Evolutionary conservation across 2,888 invertebrate species (phyloP).

Genomic region (Crocallis elinguaria): DNA sequence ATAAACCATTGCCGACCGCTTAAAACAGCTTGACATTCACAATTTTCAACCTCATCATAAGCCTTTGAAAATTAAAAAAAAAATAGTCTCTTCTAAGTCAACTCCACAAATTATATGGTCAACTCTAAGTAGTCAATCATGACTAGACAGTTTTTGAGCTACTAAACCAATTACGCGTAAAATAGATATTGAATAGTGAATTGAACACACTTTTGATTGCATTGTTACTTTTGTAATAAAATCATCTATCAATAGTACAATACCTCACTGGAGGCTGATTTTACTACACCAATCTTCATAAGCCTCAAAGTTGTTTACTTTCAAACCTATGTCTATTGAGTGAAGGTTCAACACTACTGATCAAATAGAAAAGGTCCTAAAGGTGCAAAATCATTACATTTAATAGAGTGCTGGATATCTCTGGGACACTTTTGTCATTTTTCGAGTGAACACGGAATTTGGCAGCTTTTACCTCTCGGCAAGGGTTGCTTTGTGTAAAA

Average conservation of each 20-base stretch:
- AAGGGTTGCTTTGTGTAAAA: too few species aligned
- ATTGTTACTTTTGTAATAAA: constrained; percentile 29
- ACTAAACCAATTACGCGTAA: constrained; percentile 31
- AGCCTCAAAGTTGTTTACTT: too few species aligned
- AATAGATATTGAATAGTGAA: constrained; percentile 30
- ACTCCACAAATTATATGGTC: not conserved
- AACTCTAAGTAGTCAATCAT: too few species aligned
- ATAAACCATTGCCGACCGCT: too few species aligned
- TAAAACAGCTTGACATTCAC: too few species aligned
- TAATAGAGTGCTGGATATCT: constrained; percentile 42
- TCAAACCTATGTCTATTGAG: not conserved
- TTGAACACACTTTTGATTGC: constrained; percentile 39
- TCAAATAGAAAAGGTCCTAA: constrained; percentile 7
- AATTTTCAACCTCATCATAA: too few species aligned
- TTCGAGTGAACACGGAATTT: constrained; percentile 22
- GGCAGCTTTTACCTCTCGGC: constrained; percentile 2
- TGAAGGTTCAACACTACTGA: constrained; percentile 25
- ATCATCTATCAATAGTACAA: constrained; percentile 44
- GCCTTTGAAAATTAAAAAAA: too few species aligned
- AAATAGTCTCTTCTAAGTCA: not conserved
- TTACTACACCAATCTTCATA: not conserved
- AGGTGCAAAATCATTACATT: constrained; percentile 48
- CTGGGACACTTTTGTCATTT: constrained; percentile 35
- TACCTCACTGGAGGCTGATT: constrained; percentile 9
- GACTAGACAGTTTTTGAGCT: not conserved